Percentiles rank a stretch among this genome's conserved stretches.
phyloP scores from a whole-genome alignment of 30 jellyfish, hydroid and myxozoan genomes.

The Pelagia noctiluca region DNA sequence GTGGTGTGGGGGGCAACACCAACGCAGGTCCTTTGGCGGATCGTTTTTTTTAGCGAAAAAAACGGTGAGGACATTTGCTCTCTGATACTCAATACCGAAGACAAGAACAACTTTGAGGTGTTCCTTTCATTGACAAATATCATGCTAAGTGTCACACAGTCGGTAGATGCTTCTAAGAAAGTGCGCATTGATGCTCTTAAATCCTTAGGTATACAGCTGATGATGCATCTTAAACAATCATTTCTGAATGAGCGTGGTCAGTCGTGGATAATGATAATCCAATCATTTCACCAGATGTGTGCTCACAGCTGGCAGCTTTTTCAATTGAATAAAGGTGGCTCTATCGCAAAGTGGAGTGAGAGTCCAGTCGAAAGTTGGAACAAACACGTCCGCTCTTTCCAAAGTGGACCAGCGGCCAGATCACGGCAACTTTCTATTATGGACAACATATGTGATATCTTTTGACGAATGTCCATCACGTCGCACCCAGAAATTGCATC shows the following conservation, averaged over 20 bases:
- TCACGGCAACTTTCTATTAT: slow-evolving; percentile 16
- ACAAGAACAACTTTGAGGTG: not conserved
- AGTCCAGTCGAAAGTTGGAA: slow-evolving; percentile 35
- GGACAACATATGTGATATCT: not conserved
- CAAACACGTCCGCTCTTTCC: slow-evolving; percentile 25
- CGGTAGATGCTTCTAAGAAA: slow-evolving; percentile 10
- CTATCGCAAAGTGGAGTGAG: slow-evolving; percentile 30
- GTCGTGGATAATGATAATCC: slow-evolving; percentile 25
- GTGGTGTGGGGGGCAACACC: too few species aligned
- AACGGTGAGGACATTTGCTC: slow-evolving; percentile 10
- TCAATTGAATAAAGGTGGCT: not conserved
- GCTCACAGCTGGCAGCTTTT: slow-evolving; percentile 23
- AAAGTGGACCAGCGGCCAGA: slow-evolving; percentile 34
- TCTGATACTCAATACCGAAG: slow-evolving; percentile 14
- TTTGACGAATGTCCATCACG: slow-evolving; percentile 12
- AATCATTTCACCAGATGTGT: slow-evolving; percentile 33
- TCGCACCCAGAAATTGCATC: slow-evolving; percentile 26
- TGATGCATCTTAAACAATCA: not conserved
- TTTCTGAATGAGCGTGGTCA: slow-evolving; percentile 8
- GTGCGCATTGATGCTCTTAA: slow-evolving; percentile 6
- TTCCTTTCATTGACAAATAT: not conserved
- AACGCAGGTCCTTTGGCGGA: slow-evolving; percentile 20
- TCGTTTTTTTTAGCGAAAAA: slow-evolving; percentile 6
- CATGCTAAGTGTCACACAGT: slow-evolving; percentile 17
- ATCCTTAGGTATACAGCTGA: slow-evolving; percentile 18